Evolutionary conservation across 1,140 invertebrate species (phyloP).

Genomic region (Drosophila tristis): DNA sequence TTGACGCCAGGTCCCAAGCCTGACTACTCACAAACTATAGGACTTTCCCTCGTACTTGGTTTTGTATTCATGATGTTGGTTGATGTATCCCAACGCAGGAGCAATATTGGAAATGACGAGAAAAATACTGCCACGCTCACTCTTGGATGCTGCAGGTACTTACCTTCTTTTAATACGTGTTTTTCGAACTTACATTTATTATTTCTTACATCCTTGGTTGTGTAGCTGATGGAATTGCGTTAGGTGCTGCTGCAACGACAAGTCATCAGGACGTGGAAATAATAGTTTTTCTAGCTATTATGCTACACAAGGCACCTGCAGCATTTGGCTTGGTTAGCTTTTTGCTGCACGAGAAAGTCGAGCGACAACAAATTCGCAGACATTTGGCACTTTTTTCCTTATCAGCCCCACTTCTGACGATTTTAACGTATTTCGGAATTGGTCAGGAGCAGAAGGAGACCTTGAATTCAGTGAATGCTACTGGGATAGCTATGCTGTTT

Average conservation of each 20-base stretch:
- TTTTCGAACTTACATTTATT: not conserved
- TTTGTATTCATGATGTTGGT: conserved; percentile 99
- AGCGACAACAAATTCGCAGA: conserved; percentile 91
- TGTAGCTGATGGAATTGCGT: conserved; percentile 97
- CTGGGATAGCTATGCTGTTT: conserved; percentile 97
- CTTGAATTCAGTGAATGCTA: conserved; percentile 94
- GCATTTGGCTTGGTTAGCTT: conserved; percentile 99
- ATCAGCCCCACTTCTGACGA: conserved; percentile 94
- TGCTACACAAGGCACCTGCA: conserved; percentile 99
- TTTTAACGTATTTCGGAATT: conserved; percentile 97
- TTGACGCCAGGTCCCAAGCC: not conserved
- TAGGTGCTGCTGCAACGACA: conserved; percentile 98
- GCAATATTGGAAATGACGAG: conserved; percentile 85
- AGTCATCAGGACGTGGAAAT: conserved; percentile 98
- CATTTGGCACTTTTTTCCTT: conserved; percentile 98
- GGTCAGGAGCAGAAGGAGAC: conserved; percentile 92
- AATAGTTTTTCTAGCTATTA: conserved; percentile 99
- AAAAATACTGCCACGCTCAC: conserved; percentile 94
- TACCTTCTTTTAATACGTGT: not conserved
- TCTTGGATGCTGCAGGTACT: conserved; percentile 88
- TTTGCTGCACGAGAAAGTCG: conserved; percentile 96
- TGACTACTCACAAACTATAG: conserved; percentile 87
- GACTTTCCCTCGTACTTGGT: conserved; percentile 87
- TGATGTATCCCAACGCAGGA: conserved; percentile 90
- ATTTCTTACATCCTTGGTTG: not conserved